Evolutionary conservation across 1,140 invertebrate species (phyloP), one percentile per base, ranked within the genome.

Genomic region (Lordiphosa clarofinis): DNA sequence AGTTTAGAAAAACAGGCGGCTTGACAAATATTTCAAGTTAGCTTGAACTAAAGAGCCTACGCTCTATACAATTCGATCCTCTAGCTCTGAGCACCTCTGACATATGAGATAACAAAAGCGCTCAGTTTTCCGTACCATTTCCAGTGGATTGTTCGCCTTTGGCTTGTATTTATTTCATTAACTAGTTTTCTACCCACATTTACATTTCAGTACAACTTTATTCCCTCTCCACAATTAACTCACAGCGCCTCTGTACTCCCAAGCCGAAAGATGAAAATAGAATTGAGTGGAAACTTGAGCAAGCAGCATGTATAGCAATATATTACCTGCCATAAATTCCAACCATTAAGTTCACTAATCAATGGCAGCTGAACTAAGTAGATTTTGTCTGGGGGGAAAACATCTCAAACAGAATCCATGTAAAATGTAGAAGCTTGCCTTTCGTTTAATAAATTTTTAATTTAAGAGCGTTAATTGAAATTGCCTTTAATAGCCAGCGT

Each of bases 401-500:
- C 24, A 39, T 37, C 31, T 15, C 21, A 19, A 11, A 11, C 59
- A 10, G 50, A 28, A 37, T 67, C 24, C 33, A 46, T 31, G 31
- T 13, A 31, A 11, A 46, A 46, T 31, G 31, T 13, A 31, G 24
- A 46, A 31, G 28, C 6, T 31, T 24, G 4, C 21, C 21, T 24
- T 24, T 4, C 21, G 21, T 24, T 33, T 31, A 12, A 46, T 31
- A 31, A 46, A 42, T 46, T 59, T 46, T 8, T 66, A 42, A 60
- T 67, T 68, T 60, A 28, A 47, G 44, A 62, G 57, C 54, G 59
- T 71, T 81, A 67, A 71, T 62, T 75, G 36, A 63, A 81, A 70
- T 66, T 56, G 60, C 55, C 53, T 52, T 54, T 40, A 33, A 42
- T 38, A 35, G 12, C 21, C 35, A 69, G 39, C 11, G 11, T 13